Base-by-base conservation (phyloP, 2,888 invertebrate species). In the Cephalotes varians region DNA sequence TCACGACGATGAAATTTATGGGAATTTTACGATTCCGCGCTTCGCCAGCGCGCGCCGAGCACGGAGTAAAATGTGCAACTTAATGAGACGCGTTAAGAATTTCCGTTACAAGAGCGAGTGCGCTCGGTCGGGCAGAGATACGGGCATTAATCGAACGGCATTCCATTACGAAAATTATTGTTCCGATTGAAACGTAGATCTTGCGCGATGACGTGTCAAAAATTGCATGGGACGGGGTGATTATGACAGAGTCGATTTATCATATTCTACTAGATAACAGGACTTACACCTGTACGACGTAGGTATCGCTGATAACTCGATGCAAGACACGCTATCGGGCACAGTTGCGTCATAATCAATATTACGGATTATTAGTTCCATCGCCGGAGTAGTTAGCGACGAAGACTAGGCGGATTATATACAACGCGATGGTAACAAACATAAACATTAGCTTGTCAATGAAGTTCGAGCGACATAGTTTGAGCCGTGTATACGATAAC, bases 11-110 rank as follows among this genome's bases (percentile, higher is more conserved):
- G 60, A 58, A 69, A 81, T 85, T 88, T 82, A 86, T 56, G 81
- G 71, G 71, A 40, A 37, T 49, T 84, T 87, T 81, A 82, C 71
- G 73, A 80, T 81, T 64, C 80, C 83, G 83, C 71, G 28, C n/a
- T 49, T 67, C 15, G 64, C 64, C 62, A 44, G 56, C 21, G 40
- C 40, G 15, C 84, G 64, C 62, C 15, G 62, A 49, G 28, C 12
- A n/a, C 67, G 25, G 12, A 51, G 28, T 37, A 37, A 74, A 65
- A 37, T 34, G 74, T 12, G 25, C 67, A 18, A 40, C 44, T 77
- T 69, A 69, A 77, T 77, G 54, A 56, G 44, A 77, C 71, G 54
- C 31, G 54, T 82, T 87, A 69, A 82, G 76, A 72, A 73, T 77
- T 84, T 67, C 77, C 85, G 85, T 73, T 60, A 67, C 37, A 62